Percentiles rank a stretch among this genome's conserved stretches.
phyloP scores from a whole-genome alignment of 2,888 invertebrate species.

The Drosophila imparisetae region DNA sequence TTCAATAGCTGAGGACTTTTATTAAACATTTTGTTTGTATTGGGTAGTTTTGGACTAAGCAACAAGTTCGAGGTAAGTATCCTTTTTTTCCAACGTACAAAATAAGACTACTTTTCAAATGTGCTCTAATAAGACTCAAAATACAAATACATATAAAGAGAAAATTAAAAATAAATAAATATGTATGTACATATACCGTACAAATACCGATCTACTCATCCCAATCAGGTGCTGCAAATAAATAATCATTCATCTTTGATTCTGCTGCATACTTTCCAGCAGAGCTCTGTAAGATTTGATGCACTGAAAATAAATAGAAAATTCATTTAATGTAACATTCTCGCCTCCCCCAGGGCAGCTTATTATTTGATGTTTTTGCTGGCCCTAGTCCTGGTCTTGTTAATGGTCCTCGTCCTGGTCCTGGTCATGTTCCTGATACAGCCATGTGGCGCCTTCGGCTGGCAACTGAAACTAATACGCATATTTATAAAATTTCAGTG shows the following conservation, averaged over 20 bases:
- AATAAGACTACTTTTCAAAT: not conserved
- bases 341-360: conserved; percentile 35
- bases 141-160: not conserved
- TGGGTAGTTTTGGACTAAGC: not conserved
- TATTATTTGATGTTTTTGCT: conserved; percentile 50
- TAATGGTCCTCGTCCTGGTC: not conserved
- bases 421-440: conserved; percentile 8
- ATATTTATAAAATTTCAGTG: conserved; percentile 77
- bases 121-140: not conserved
- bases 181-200: not conserved
- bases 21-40: not conserved
- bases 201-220: not conserved
- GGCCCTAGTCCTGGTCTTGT: not conserved
- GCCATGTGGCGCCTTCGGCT: not conserved
- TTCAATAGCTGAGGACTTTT: conserved; percentile 43
- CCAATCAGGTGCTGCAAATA: not conserved
- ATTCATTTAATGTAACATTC: conserved; percentile 67
- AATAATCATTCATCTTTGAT: not conserved
- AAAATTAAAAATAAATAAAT: not conserved
- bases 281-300: not conserved
- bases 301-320: conserved; percentile 23
- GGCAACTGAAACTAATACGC: conserved; percentile 77
- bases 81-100: not conserved
- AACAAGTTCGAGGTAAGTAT: conserved; percentile 15
- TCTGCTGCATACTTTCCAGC: conserved; percentile 43